A percentile compares a stretch with the other conserved stretches of the same genome.
Conservation (phyloP, 2,113 vertebrate genomes). For the Perca flavescens region DNA sequence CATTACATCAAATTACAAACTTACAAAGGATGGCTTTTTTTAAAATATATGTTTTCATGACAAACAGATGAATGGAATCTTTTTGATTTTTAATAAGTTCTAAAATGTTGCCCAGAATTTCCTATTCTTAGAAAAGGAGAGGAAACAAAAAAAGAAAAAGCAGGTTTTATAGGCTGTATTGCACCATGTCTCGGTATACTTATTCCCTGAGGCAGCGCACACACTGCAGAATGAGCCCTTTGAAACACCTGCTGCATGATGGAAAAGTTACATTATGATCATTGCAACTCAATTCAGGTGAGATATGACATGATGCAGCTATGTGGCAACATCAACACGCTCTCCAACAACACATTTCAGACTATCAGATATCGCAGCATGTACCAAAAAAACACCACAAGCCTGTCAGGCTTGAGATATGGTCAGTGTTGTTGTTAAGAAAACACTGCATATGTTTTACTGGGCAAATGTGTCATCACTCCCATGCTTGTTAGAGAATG, state of each 20-base stretch:
- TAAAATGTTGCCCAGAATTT: neutral
- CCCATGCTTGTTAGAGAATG: conserved; percentile 9
- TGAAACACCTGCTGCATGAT: conserved; percentile 54
- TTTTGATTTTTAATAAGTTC: neutral
- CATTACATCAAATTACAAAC: neutral
- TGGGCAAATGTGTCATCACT: conserved; percentile 42
- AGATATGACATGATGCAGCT: conserved; percentile 21
- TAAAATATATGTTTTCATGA: neutral
- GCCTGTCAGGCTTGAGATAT: conserved; percentile 21
- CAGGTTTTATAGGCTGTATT: conserved; percentile 4
- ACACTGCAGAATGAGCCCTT: neutral
- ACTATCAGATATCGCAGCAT: conserved; percentile 20
- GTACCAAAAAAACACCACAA: neutral
- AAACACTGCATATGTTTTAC: conserved; percentile 33
- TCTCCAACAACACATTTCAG: neutral
- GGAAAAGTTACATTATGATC: conserved; percentile 31
- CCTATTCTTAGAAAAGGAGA: neutral
- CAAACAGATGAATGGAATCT: neutral
- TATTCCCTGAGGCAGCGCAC: conserved; percentile 28
- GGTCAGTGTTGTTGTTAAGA: conserved; percentile 23
- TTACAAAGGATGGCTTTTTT: neutral
- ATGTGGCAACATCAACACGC: conserved; percentile 17
- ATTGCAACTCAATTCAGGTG: conserved; percentile 5
- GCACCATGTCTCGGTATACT: conserved; percentile 7
- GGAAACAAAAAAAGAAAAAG: neutral